Evolutionary conservation across 2,797 vertebrate genomes (phyloP), one percentile per base, ranked within the genome.

Genomic region (Falco naumanni): DNA sequence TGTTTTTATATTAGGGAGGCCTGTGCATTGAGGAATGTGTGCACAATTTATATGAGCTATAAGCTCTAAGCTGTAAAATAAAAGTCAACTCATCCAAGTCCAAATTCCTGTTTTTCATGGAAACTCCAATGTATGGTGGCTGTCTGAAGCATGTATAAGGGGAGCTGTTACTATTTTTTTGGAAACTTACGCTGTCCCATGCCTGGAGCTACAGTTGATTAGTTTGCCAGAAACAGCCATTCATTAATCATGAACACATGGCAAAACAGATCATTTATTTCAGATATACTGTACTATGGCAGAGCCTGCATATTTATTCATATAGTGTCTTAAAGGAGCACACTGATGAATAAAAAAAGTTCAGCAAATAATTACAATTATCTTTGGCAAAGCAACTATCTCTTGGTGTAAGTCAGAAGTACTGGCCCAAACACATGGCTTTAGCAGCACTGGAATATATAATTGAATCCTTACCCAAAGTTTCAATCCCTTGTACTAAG

Each of bases 81-180:
- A 89, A 96, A 87, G 41, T 45, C 78, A 92, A 91, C 75, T 93
- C 54, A 94, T 96, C 75, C 84, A 92, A 71, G 90, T 91, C 96
- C 95, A 96, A 94, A 92, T 91, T 97, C 89, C 96, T 95, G 92
- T 97, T 97, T 95, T 96, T 93, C 79, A 85, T 97, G 96, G 96
- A 97, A 96, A 96, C 61, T 93, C 83, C 86, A 2, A 91, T 81
- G 92, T 95, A 87, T 95, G 90, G 93, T 0, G 39, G 39, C 87
- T 96, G 94, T 60, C 90, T 95, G 84, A 89, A 91, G 65, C 57
- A 11, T 89, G 78, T 89, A 89, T 87, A 71, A 95, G 84, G 79
- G 57, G 84, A 92, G 65, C 61, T 89, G 69, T 97, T 95, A 87
- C 88, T 75, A 25, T 82, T 92, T 95, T 71, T 89, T 83, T 93